A percentile compares a stretch with the other conserved stretches of the same genome.
These are phyloP conservation scores for Apostichopus leukothele DNA, from an alignment of 53 echinoderm and acorn worm species.

Conservation along the genomic window DNA sequence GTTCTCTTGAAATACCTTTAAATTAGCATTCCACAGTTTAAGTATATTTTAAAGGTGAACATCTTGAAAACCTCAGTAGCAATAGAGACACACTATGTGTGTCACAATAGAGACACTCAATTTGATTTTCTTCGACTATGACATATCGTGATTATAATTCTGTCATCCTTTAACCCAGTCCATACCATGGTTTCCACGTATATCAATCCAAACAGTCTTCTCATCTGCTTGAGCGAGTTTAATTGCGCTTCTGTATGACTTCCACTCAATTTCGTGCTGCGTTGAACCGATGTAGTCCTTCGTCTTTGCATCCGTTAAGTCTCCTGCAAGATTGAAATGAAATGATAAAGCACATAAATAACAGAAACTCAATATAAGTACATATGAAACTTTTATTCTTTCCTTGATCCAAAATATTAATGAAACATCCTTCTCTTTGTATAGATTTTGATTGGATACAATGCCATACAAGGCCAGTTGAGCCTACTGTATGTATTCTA, in stretches of 20 bases:
- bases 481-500: no score
- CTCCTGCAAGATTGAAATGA: slow-evolving; percentile 58
- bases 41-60: background rate
- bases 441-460: no score
- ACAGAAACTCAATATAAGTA: no score
- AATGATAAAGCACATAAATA: background rate
- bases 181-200: slow-evolving; percentile 98
- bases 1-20: background rate
- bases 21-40: background rate
- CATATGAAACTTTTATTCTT: no score
- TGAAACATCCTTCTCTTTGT: no score
- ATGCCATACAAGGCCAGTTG: no score
- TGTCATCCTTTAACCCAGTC: background rate
- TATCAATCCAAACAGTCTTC: slow-evolving; percentile 85
- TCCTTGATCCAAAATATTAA: no score
- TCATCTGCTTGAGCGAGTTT: slow-evolving; percentile 73
- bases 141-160: background rate
- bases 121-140: background rate
- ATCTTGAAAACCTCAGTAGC: no score
- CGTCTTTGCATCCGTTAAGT: slow-evolving; percentile 91
- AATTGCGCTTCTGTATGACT: slow-evolving; percentile 77
- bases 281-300: slow-evolving; percentile 78
- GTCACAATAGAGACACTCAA: no score
- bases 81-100: no score
- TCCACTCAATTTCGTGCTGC: slow-evolving; percentile 92